Base-by-base conservation (phyloP, 2,797 vertebrate species). In the Euthynnus affinis region DNA sequence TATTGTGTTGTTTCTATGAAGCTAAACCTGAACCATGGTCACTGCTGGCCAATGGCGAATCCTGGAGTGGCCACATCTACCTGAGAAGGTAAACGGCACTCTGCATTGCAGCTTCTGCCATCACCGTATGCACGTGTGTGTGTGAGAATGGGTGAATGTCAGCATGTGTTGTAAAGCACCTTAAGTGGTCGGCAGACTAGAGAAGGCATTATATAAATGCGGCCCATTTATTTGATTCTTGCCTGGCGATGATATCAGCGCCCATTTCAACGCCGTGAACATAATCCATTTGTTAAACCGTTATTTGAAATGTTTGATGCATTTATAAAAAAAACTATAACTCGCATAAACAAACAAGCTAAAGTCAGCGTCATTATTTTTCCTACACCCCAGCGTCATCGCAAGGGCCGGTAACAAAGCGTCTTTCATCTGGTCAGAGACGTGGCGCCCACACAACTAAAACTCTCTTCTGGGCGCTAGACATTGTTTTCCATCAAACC, bases 401-500 rank as follows among this genome's bases (percentile, higher is more conserved):
- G 13, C 58, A 60, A 60, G 52, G 74, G 27, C 18, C 20, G 57
- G 56, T 29, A 59, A 59, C 64, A 72, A 76, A 75, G 59, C 49
- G 64, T 79, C 78, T 78, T 73, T 82, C 81, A 88, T 83, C 88
- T 78, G 77, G 53, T 53, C 68, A 37, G 69, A 71, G 80, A 82
- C 46, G 56, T 82, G 84, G 81, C 77, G 69, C 78, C 87, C 84
- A 70, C 71, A 82, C 67, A 68, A 56, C 74, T 74, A 49, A 76
- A 84, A 52, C 76, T 82, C 86, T 68, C 49, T 75, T 74, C 83
- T 87, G 76, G 82, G 71, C 57, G 78, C 79, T 73, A 55, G 72
- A 89, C 75, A 22, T 79, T 89, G 88, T 90, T 88, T 91, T 91
- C 85, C 78, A 78, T 83, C 80, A 78, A 85, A 89, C 89, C 87